A percentile compares a stretch with the other conserved stretches of the same genome.
Evolutionary conservation across 2,888 invertebrate genomes (phyloP).

Genomic region (Oxycera nigricornis): DNA sequence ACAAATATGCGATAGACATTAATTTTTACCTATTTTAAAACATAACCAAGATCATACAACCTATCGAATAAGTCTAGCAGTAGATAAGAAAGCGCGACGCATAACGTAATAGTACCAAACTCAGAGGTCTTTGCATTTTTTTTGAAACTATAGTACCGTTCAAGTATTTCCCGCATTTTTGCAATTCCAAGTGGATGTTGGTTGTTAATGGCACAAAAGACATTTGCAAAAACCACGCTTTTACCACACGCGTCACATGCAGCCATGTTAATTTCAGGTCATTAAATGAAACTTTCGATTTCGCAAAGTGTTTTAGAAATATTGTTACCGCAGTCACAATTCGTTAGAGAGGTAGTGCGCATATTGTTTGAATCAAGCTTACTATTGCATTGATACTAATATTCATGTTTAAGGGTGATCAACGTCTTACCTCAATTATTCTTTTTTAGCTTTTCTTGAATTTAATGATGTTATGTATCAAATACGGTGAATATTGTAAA

Average conservation of each 20-base stretch:
- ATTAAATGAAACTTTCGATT: neutral
- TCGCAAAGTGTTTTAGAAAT: neutral
- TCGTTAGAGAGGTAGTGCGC: neutral
- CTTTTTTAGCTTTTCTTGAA: constrained; percentile 19
- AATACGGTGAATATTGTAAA: constrained; percentile 12
- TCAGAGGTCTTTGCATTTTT: constrained; percentile 42
- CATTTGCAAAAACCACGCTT: neutral
- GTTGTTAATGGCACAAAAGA: neutral
- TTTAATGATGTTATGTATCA: constrained; percentile 14
- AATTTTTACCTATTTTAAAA: no score
- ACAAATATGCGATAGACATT: no score
- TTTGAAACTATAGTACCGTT: constrained; percentile 33
- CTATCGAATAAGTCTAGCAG: no score
- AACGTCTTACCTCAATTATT: constrained; percentile 47
- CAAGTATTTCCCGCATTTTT: constrained; percentile 41
- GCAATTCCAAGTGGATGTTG: neutral
- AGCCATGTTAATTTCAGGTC: constrained; percentile 11
- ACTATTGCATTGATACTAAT: neutral
- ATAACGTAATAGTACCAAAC: constrained; percentile 22
- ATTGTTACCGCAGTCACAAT: constrained; percentile 44
- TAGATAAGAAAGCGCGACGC: neutral
- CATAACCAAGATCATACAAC: no score
- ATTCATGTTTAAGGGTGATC: constrained; percentile 39
- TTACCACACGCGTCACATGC: neutral
- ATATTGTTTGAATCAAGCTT: neutral